phyloP scores from a whole-genome alignment of 2,888 invertebrate species.

The Drepanosiphum platanoidis region DNA sequence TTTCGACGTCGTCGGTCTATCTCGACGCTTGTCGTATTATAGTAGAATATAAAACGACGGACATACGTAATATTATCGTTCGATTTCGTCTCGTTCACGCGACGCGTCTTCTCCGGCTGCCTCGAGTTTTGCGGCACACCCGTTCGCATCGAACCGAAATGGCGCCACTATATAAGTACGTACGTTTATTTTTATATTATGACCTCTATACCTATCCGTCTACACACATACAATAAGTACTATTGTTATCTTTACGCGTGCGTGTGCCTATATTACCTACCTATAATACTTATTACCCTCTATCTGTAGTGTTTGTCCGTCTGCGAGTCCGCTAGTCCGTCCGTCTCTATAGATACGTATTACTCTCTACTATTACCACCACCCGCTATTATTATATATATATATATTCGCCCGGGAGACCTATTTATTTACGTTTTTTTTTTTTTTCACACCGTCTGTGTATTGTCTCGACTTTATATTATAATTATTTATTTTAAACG shows the following conservation, averaged over 20 bases:
- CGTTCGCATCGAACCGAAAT: too few species aligned
- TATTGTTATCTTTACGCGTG: neutral
- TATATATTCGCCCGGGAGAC: neutral
- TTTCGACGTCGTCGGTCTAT: too few species aligned
- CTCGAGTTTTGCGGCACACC: too few species aligned
- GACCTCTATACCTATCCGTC: neutral
- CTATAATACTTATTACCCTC: neutral
- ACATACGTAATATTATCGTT: too few species aligned
- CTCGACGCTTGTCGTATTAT: too few species aligned
- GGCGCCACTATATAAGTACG: neutral
- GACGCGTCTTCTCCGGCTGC: too few species aligned
- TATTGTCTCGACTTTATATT: neutral
- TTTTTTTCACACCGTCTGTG: neutral
- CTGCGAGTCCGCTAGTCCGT: neutral
- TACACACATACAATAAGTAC: neutral
- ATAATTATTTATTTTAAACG: neutral
- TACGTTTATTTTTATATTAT: too few species aligned
- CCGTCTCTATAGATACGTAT: neutral
- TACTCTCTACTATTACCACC: neutral
- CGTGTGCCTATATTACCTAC: neutral
- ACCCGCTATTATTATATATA: too few species aligned
- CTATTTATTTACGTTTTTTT: neutral
- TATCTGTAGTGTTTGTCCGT: neutral
- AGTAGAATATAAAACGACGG: too few species aligned
- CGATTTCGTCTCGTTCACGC: too few species aligned